phyloP scores from a whole-genome alignment of 1,140 invertebrate species.

The Rhizoglyphus robini region DNA sequence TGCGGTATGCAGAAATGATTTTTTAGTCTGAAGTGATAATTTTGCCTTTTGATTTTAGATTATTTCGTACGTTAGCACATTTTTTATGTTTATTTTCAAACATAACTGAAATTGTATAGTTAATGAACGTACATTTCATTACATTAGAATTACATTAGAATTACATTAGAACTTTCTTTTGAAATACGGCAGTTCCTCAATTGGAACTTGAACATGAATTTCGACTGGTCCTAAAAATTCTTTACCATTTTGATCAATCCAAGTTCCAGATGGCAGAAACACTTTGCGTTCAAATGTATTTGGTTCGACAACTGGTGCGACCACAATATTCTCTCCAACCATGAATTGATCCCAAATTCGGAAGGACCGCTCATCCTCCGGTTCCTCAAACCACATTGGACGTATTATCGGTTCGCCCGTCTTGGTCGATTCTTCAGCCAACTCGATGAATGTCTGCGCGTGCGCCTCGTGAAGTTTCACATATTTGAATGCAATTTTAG shows the following conservation, averaged over 20 bases:
- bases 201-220: too few species aligned
- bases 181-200: too few species aligned
- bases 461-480: conserved; percentile 51
- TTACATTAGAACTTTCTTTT: background rate
- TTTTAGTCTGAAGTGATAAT: too few species aligned
- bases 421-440: conserved; percentile 28
- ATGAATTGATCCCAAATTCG: conserved; percentile 73
- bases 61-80: too few species aligned
- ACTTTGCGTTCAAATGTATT: conserved; percentile 51
- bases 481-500: conserved; percentile 31
- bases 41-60: too few species aligned
- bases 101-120: too few species aligned
- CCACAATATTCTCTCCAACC: conserved; percentile 74
- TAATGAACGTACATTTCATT: too few species aligned
- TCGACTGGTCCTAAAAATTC: too few species aligned
- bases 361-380: conserved; percentile 63
- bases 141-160: too few species aligned
- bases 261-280: conserved; percentile 70
- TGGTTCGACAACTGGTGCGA: conserved; percentile 66
- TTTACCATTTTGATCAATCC: conserved; percentile 75
- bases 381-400: conserved; percentile 76
- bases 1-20: too few species aligned
- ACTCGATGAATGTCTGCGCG: conserved; percentile 42
- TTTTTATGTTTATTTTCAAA: too few species aligned
- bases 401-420: conserved; percentile 61